Evolutionary conservation across 2,797 vertebrate genomes (phyloP).

Genomic region (Aplochiton taeniatus): DNA sequence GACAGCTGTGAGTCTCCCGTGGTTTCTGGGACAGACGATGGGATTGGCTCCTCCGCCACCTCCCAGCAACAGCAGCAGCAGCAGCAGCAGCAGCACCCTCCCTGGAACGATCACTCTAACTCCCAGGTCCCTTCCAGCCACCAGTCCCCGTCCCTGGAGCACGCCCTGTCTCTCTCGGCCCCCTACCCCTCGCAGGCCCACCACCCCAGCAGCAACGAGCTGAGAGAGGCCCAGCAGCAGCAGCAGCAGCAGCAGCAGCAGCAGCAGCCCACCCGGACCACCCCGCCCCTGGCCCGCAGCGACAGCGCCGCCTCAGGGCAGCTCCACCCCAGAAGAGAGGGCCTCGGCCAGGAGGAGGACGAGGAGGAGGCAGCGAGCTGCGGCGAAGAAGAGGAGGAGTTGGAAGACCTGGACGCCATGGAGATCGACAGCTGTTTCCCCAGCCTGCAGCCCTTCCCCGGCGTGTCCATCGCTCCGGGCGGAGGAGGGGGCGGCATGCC

Average conservation of each 20-base stretch:
- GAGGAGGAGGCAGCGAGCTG: conserved; percentile 83
- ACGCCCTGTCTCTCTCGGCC: conserved; percentile 71
- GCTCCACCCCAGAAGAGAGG: conserved; percentile 76
- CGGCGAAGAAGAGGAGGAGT: conserved; percentile 83
- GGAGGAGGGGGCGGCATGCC: conserved; percentile 77
- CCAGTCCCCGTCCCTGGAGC: conserved; percentile 78
- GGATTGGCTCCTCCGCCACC: conserved; percentile 87
- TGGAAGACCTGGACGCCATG: conserved; percentile 88
- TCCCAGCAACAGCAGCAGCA: conserved; percentile 72
- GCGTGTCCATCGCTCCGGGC: conserved; percentile 75
- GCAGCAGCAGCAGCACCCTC: conserved; percentile 87
- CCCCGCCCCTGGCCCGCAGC: conserved; percentile 59
- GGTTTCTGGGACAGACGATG: conserved; percentile 99
- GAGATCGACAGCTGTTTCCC: conserved; percentile 98
- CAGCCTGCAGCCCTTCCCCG: conserved; percentile 81
- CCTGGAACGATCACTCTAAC: conserved; percentile 83
- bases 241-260: conserved; percentile 64
- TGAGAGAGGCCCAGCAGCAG: conserved; percentile 74
- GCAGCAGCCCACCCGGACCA: conserved; percentile 57
- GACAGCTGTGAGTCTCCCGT: conserved; percentile 99
- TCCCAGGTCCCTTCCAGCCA: conserved; percentile 79
- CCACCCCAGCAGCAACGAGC: conserved; percentile 68
- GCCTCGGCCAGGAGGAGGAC: conserved; percentile 78
- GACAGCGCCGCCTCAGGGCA: conserved; percentile 66
- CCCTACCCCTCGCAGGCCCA: conserved; percentile 74